Conservation (phyloP, 1,140 invertebrate species). For the Cotesia typhae region DNA sequence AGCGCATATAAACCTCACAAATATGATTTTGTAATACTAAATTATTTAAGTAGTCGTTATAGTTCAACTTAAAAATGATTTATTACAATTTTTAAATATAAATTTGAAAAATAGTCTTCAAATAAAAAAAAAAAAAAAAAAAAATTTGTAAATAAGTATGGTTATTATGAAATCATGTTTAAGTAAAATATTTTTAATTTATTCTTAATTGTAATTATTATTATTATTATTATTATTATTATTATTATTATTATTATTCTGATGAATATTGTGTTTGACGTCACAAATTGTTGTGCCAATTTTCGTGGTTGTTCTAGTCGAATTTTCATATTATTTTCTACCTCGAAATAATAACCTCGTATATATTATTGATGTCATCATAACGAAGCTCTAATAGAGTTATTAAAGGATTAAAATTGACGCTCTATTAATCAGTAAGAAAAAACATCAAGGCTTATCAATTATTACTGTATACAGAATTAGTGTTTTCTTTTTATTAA, state of each 20-base stretch:
- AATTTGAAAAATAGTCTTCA: too few relatives aligned
- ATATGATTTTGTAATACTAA: too few relatives aligned
- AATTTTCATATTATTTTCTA: conserved; percentile 32
- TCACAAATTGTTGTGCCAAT: conserved; percentile 14
- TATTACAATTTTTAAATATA: too few relatives aligned
- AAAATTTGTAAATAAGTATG: neutral
- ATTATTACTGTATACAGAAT: too few relatives aligned
- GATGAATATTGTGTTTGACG: neutral
- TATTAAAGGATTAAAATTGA: conserved; percentile 7
- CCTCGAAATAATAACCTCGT: conserved; percentile 8
- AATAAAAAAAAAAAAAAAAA: too few relatives aligned
- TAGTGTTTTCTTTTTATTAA: too few relatives aligned
- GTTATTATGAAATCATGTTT: neutral
- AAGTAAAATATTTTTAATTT: too few relatives aligned
- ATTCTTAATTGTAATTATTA: neutral
- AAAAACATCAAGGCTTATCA: too few relatives aligned
- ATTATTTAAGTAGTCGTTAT: too few relatives aligned
- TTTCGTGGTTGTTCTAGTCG: conserved; percentile 19
- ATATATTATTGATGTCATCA: too few relatives aligned
- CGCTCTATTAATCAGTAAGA: neutral
- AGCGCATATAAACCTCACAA: too few relatives aligned
- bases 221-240: conserved; percentile 24
- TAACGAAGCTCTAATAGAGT: neutral
- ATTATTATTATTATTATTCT: conserved; percentile 15
- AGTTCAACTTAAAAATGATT: too few relatives aligned